Evolutionary conservation across 2,113 vertebrate species (phyloP).

Genomic region (Elaphurus davidianus): DNA sequence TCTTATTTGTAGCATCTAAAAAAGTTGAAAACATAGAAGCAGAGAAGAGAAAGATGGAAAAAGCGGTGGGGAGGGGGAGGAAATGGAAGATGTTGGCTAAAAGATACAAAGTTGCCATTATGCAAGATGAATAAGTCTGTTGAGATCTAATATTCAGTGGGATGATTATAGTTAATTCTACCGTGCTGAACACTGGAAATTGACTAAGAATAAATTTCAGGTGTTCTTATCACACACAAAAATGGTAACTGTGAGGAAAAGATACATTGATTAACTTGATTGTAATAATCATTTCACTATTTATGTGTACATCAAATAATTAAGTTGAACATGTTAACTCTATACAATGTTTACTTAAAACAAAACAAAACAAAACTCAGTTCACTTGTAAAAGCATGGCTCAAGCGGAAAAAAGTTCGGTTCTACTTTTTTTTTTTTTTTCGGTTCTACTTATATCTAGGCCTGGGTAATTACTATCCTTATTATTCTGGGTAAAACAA

Average conservation of each 20-base stretch:
- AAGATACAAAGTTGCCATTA: not conserved
- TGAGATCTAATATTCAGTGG: not conserved
- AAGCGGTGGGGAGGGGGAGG: fast-evolving
- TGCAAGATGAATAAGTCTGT: not conserved
- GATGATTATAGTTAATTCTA: not conserved
- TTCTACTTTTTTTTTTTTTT: too few species aligned
- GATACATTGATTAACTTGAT: not conserved
- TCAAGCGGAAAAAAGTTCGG: not conserved
- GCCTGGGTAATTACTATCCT: not conserved
- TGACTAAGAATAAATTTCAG: not conserved
- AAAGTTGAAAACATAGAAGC: not conserved
- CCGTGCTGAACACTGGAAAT: not conserved
- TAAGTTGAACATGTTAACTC: not conserved
- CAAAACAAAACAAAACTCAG: not conserved
- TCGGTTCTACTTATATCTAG: not conserved
- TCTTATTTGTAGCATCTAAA: not conserved
- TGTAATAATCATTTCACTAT: not conserved
- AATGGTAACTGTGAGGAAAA: not conserved
- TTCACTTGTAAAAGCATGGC: not conserved
- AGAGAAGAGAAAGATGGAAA: not conserved
- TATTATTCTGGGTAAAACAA: not conserved
- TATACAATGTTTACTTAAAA: not conserved
- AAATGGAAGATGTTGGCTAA: not conserved
- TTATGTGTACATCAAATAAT: not conserved
- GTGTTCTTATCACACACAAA: not conserved